Percentiles rank a stretch among this genome's conserved stretches.
Evolutionary conservation across 2,797 vertebrate genomes (phyloP).

Genomic region (Acrocephalus scirpaceus): DNA sequence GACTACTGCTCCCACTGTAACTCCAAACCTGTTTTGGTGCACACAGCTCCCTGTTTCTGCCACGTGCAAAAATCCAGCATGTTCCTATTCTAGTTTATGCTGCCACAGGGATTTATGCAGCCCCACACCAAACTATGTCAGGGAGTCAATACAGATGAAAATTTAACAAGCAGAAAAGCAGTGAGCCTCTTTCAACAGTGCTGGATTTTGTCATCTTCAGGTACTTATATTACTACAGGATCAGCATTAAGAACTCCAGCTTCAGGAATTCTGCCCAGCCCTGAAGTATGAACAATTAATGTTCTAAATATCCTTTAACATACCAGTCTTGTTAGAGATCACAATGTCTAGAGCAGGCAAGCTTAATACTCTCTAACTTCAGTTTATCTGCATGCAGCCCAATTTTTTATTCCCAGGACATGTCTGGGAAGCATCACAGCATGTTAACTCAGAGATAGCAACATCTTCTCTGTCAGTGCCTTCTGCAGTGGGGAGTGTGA

Average conservation of each 20-base stretch:
- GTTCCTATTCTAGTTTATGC: neutral
- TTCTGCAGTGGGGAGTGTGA: neutral
- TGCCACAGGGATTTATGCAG: neutral
- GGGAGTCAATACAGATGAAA: neutral
- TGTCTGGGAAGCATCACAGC: neutral
- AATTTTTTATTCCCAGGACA: neutral
- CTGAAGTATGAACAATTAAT: neutral
- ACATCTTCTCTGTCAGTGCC: neutral
- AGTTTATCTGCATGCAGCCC: neutral
- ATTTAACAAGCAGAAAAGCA: neutral
- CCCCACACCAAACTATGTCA: neutral
- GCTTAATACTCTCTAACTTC: neutral
- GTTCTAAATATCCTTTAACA: neutral
- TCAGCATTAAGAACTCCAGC: neutral
- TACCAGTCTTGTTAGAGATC: neutral
- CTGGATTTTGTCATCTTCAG: neutral
- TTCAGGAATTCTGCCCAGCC: neutral
- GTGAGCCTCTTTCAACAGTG: neutral
- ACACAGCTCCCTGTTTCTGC: neutral
- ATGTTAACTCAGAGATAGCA: neutral
- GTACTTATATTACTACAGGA: neutral
- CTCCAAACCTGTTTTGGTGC: neutral
- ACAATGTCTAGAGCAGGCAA: neutral
- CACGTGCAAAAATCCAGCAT: neutral
- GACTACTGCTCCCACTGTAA: neutral